Conservation (phyloP, 2,797 vertebrate genomes). For the Galago senegalensis region DNA sequence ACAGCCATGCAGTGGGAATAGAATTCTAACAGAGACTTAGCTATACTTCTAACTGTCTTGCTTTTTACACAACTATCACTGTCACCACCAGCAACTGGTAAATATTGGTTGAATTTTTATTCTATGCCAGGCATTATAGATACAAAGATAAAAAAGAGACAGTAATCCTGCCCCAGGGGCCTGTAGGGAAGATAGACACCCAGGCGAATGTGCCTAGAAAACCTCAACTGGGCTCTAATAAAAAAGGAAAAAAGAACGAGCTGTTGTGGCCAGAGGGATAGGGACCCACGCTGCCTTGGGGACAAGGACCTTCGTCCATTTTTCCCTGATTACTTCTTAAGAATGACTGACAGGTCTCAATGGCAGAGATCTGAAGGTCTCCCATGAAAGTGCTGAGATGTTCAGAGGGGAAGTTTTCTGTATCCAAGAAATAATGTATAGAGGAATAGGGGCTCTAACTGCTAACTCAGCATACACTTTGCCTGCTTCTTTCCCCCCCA, state of each 20-base stretch:
- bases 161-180: background rate
- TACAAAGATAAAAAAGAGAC: background rate
- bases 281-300: background rate
- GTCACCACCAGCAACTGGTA: background rate
- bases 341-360: background rate
- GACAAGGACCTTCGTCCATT: background rate
- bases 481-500: background rate
- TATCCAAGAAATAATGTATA: constrained; percentile 25
- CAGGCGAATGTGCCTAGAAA: background rate
- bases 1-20: background rate
- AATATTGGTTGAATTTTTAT: constrained; percentile 4
- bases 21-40: background rate
- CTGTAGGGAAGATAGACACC: background rate
- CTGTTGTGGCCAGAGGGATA: background rate
- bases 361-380: constrained; percentile 11
- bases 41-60: background rate
- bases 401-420: background rate
- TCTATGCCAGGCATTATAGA: background rate
- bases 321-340: background rate
- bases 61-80: background rate
- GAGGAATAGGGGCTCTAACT: constrained; percentile 37
- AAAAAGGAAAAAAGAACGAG: background rate
- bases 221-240: background rate
- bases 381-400: background rate
- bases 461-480: constrained; percentile 1